A percentile compares a stretch with the other conserved stretches of the same genome.
These are phyloP conservation scores for Aphrophora alni DNA, from an alignment of 2,888 invertebrate species.

Conservation along the genomic window DNA sequence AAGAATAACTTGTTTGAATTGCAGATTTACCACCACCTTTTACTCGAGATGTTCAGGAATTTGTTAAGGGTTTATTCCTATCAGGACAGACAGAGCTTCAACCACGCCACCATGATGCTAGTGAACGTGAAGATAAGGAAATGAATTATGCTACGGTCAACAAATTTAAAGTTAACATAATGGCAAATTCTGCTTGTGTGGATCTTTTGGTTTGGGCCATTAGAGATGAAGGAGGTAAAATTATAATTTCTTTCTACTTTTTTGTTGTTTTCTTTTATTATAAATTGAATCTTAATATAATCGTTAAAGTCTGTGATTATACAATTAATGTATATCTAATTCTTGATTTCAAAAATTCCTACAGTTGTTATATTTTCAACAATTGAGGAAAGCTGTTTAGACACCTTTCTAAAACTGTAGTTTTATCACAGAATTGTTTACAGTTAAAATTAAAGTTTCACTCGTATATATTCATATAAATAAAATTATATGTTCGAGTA, in stretches of 20 bases:
- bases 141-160: slow-evolving; percentile 82
- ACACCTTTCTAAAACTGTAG: too few relatives aligned
- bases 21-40: slow-evolving; percentile 84
- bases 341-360: too few relatives aligned
- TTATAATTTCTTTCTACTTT: slow-evolving; percentile 16
- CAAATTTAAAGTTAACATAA: slow-evolving; percentile 92
- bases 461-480: too few relatives aligned
- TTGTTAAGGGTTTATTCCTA: slow-evolving; percentile 86
- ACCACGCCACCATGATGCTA: slow-evolving; percentile 82
- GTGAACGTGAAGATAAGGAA: slow-evolving; percentile 82
- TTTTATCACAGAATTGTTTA: too few relatives aligned
- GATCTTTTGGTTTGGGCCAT: slow-evolving; percentile 98
- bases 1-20: too few relatives aligned
- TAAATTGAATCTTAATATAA: neutral
- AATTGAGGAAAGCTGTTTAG: too few relatives aligned
- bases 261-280: slow-evolving; percentile 45
- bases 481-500: too few relatives aligned
- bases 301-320: neutral
- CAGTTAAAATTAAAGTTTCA: too few relatives aligned
- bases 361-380: too few relatives aligned
- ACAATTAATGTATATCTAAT: neutral
- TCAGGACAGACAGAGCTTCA: slow-evolving; percentile 94
- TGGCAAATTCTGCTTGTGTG: slow-evolving; percentile 97
- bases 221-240: slow-evolving; percentile 88
- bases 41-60: slow-evolving; percentile 90